These are phyloP conservation scores for Linepithema humile DNA, from an alignment of 1,140 invertebrate species.

Conservation along the genomic window DNA sequence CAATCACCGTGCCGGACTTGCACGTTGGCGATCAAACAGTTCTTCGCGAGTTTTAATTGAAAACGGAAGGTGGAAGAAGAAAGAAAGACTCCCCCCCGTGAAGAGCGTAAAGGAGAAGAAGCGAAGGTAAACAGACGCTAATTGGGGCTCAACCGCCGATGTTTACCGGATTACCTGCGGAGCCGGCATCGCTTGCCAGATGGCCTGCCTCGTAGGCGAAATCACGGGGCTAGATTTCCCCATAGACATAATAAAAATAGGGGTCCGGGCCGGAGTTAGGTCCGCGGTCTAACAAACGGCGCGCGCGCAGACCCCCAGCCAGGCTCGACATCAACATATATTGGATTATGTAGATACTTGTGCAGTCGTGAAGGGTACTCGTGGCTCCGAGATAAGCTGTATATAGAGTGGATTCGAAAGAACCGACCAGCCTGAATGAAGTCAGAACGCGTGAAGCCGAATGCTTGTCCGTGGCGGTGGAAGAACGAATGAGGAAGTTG, in stretches of 20 bases:
- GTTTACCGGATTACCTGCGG: conserved; percentile 71
- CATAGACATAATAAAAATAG: conserved; percentile 80
- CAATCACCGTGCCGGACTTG: conserved; percentile 51
- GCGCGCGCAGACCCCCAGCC: conserved; percentile 64
- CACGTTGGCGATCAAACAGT: conserved; percentile 45
- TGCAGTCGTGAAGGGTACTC: conserved; percentile 50
- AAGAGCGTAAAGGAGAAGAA: conserved; percentile 59
- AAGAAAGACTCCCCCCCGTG: conserved; percentile 28
- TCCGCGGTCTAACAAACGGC: conserved; percentile 74
- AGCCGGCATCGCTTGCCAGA: conserved; percentile 75
- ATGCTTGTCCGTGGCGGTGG: conserved; percentile 52
- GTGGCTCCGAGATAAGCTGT: conserved; percentile 60
- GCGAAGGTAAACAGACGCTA: conserved; percentile 75
- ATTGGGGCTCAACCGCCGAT: conserved; percentile 74
- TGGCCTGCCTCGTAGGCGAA: conserved; percentile 68
- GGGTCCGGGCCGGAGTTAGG: conserved; percentile 20
- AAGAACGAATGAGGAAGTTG: conserved; percentile 48
- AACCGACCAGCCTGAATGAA: conserved; percentile 67
- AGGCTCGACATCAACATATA: conserved; percentile 71
- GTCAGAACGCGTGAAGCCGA: conserved; percentile 57
- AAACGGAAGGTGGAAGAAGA: conserved; percentile 63
- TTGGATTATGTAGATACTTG: conserved; percentile 76
- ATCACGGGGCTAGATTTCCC: conserved; percentile 76
- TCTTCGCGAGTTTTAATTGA: conserved; percentile 74
- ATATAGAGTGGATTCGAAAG: conserved; percentile 60